Conservation (phyloP, 2,113 vertebrate species). For the Passer montanus region DNA sequence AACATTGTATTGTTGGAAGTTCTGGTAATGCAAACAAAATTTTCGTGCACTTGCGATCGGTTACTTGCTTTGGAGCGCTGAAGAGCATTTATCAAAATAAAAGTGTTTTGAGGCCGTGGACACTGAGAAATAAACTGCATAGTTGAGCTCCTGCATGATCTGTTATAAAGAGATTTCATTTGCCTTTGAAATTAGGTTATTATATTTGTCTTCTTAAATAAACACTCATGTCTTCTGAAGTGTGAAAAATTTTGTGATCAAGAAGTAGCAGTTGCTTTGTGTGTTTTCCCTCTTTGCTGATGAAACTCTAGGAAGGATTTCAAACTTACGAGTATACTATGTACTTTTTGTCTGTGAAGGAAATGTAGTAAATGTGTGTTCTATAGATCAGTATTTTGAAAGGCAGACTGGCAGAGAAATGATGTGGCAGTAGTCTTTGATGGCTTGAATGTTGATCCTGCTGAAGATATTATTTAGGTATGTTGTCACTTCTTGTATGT, state of each 20-base stretch:
- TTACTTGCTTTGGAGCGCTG: neutral
- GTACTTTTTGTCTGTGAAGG: neutral
- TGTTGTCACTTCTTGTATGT: fast-evolving
- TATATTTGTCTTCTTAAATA: neutral
- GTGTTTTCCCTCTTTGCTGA: neutral
- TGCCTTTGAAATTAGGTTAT: neutral
- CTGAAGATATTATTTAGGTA: neutral
- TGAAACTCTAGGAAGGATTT: neutral
- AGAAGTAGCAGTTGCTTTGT: neutral
- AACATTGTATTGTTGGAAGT: neutral
- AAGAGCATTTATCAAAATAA: neutral
- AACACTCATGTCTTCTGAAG: neutral
- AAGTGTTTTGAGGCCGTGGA: neutral
- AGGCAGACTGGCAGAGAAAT: neutral
- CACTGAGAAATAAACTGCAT: neutral
- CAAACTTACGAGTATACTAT: neutral
- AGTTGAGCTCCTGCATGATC: neutral
- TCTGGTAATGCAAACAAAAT: neutral
- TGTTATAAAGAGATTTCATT: neutral
- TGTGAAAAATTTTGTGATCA: neutral
- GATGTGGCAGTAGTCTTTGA: neutral
- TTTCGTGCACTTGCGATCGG: neutral
- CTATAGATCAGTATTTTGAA: neutral
- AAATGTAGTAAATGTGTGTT: neutral
- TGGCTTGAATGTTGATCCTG: neutral